These are phyloP conservation scores for Macrobrachium nipponense DNA, from an alignment of 1,140 invertebrate species.

Conservation along the genomic window DNA sequence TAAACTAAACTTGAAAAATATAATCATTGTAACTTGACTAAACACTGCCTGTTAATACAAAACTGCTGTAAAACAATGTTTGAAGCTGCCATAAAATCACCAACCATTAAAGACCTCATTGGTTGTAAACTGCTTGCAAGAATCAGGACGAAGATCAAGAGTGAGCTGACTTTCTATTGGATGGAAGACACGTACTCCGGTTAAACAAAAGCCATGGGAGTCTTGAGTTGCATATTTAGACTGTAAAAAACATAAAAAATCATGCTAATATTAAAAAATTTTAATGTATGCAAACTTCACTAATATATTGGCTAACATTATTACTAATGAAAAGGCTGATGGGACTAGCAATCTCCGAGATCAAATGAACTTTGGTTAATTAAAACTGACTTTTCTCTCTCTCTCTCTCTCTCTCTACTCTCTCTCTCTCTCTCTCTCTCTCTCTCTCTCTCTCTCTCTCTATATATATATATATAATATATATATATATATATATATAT, in stretches of 20 bases:
- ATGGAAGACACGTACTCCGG: conserved; percentile 37
- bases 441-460: too few species aligned
- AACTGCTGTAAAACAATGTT: not conserved
- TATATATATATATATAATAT: too few species aligned
- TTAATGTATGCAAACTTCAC: not conserved
- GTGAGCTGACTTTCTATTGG: not conserved
- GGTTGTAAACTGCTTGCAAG: conserved; percentile 19
- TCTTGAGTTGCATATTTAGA: conserved; percentile 29
- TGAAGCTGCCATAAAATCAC: not conserved
- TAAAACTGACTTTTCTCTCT: too few species aligned
- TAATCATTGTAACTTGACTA: not conserved
- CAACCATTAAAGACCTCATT: conserved; percentile 28
- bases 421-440: too few species aligned
- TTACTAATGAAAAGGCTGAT: too few species aligned
- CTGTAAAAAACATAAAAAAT: not conserved
- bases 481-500: too few species aligned
- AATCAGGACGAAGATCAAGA: conserved; percentile 7
- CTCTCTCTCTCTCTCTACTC: too few species aligned
- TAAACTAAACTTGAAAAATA: too few species aligned
- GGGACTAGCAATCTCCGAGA: too few species aligned
- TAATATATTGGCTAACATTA: too few species aligned
- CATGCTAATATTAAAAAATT: not conserved
- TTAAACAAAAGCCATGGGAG: conserved; percentile 41
- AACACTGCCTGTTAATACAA: not conserved
- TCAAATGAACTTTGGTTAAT: too few species aligned